A percentile compares a stretch with the other conserved stretches of the same genome.
Evolutionary conservation across 2,113 vertebrate species (phyloP).

Genomic region (Donacobius atricapilla): DNA sequence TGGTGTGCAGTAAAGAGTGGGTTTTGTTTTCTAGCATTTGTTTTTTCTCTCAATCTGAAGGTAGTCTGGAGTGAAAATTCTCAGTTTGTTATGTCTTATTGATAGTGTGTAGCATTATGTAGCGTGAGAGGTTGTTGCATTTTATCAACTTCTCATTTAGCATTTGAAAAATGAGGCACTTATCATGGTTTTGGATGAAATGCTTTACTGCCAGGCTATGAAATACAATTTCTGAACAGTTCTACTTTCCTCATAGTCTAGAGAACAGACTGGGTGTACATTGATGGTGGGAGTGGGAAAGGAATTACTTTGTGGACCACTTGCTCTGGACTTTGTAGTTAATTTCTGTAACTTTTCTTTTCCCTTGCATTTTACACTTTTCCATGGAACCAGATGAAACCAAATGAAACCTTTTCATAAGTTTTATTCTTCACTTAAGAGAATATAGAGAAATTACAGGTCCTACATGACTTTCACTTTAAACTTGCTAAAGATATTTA

Average conservation of each 20-base stretch:
- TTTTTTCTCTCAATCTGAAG: not conserved
- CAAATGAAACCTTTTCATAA: not conserved
- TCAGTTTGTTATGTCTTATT: not conserved
- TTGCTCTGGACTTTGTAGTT: not conserved
- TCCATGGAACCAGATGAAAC: not conserved
- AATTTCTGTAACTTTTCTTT: not conserved
- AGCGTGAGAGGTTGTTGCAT: not conserved
- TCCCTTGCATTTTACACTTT: not conserved
- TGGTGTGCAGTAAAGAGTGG: not conserved
- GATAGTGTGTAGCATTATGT: not conserved
- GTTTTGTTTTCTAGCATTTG: not conserved
- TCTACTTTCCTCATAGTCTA: not conserved
- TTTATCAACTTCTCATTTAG: not conserved
- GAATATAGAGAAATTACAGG: not conserved
- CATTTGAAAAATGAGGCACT: not conserved
- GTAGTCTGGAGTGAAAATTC: not conserved
- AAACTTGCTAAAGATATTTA: not conserved
- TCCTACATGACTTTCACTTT: not conserved
- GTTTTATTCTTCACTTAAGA: not conserved
- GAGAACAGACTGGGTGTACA: not conserved
- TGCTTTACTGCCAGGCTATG: not conserved
- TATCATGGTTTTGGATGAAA: not conserved
- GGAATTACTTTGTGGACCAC: not conserved
- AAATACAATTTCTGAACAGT: not conserved
- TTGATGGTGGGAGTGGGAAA: not conserved